Percentiles rank a stretch among this genome's conserved stretches.
Evolutionary conservation across 2,888 invertebrate genomes (phyloP).

Genomic region (Chloroclystis v-ata): DNA sequence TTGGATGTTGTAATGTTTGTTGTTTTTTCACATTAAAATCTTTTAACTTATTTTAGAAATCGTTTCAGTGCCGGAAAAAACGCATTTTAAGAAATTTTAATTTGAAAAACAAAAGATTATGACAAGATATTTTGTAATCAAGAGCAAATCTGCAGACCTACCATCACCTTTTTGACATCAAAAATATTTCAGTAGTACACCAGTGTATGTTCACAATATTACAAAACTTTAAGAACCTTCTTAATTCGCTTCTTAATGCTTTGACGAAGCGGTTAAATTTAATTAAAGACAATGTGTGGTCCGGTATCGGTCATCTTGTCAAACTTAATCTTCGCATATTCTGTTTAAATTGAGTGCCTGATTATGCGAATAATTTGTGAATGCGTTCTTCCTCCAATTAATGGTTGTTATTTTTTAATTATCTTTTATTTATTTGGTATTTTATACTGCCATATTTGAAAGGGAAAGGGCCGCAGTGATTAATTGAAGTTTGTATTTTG

Average conservation of each 20-base stretch:
- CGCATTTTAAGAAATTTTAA: too few species aligned
- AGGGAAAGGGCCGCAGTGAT: too few species aligned
- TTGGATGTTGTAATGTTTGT: too few species aligned
- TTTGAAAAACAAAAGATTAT: too few species aligned
- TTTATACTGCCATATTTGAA: too few species aligned
- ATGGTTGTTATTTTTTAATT: background rate
- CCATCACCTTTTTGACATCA: too few species aligned
- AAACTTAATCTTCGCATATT: slow-evolving; percentile 17
- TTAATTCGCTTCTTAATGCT: background rate
- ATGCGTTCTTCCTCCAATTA: slow-evolving; percentile 3
- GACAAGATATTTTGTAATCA: too few species aligned
- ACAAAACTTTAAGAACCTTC: background rate
- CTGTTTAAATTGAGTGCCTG: slow-evolving; percentile 11
- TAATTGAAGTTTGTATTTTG: too few species aligned
- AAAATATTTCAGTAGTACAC: background rate
- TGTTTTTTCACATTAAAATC: too few species aligned
- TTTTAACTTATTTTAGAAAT: too few species aligned
- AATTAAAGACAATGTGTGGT: slow-evolving; percentile 21
- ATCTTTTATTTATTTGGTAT: background rate
- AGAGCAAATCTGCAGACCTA: too few species aligned
- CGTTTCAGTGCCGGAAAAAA: too few species aligned
- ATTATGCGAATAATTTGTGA: slow-evolving; percentile 15
- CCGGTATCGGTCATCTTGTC: slow-evolving; percentile 15
- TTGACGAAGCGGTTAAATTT: slow-evolving; percentile 16
- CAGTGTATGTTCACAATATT: background rate